Evolutionary conservation across 2,113 vertebrate species (phyloP), one percentile per base, ranked within the genome.

Genomic region (Octodon degus): DNA sequence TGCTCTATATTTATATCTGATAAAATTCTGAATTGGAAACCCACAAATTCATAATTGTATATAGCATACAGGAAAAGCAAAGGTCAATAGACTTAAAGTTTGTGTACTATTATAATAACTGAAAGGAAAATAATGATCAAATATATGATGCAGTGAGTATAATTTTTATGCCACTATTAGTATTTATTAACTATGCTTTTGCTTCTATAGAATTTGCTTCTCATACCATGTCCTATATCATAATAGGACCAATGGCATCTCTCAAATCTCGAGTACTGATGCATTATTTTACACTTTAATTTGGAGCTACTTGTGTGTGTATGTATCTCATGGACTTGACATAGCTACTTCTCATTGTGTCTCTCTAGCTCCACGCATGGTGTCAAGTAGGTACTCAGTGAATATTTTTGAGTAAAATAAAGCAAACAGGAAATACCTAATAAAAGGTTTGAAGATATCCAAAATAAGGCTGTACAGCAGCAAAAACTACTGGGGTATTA

Each of bases 11-110:
- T 94, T 95, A 76, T 81, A 93, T 34, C 86, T 74, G 87, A 94
- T 92, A 95, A 90, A 87, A 95, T 67, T 68, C 7, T 92, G 82
- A 95, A 67, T 14, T 50, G 60, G 34, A 96, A 89, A 89, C 30
- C 40, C 62, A 43, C 7, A 81, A 70, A 91, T 92, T 93, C 65
- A 62, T 92, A 90, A 90, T 88, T 91, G 68, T 37, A 83, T 83
- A 67, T 32, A 81, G 24, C 47, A 70, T 25, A 87, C 5, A 19
- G 55, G n/a, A 93, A 80, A 67, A 79, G 50, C 19, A n/a, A 79
- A 50, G 27, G 62, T 43, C 83, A 92, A 79, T 14, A 72, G n/a
- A 43, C 55, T 77, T 91, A 90, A 37, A 63, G 60, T 65, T 58
- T 50, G 9, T 62, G 67, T 3, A 30, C 1, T 83, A 70, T 87